phyloP scores from a whole-genome alignment of 2,888 invertebrate genomes.

The Caenorhabditis auriculariae region DNA sequence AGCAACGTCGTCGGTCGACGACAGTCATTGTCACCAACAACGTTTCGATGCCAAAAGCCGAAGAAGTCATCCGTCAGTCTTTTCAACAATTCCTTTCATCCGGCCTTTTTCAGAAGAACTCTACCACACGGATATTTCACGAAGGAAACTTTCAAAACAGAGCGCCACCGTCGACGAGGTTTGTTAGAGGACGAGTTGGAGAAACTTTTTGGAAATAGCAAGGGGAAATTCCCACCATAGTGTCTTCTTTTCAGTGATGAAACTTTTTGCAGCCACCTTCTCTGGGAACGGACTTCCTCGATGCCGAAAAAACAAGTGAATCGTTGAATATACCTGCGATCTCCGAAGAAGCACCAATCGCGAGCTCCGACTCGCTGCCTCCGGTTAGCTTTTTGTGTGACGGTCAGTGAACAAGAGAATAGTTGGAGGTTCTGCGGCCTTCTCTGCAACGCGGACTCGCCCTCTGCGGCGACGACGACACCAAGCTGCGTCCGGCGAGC shows the following conservation, averaged over 20 bases:
- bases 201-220: not conserved
- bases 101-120: too few relatives aligned
- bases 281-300: not conserved
- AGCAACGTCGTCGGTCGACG: conserved; percentile 15
- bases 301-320: not conserved
- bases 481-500: conserved; percentile 23
- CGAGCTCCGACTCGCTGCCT: conserved; percentile 7
- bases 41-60: too few relatives aligned
- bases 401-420: too few relatives aligned
- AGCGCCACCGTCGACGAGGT: conserved; percentile 35
- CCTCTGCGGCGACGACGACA: conserved; percentile 29
- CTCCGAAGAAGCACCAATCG: conserved; percentile 5
- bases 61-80: too few relatives aligned
- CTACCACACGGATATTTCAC: too few relatives aligned
- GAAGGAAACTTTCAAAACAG: conserved; percentile 34
- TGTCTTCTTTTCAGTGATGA: not conserved
- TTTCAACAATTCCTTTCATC: too few relatives aligned
- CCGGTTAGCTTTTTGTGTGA: too few relatives aligned
- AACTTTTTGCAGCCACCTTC: conserved; percentile 2
- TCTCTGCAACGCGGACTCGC: conserved; percentile 9
- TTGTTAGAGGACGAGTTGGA: not conserved
- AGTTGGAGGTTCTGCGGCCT: too few relatives aligned
- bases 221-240: not conserved
- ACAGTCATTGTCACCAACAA: conserved; percentile 27
- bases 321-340: not conserved